A percentile compares a stretch with the other conserved stretches of the same genome.
Evolutionary conservation across 2,888 invertebrate genomes (phyloP).

Genomic region (Cantharis rustica): DNA sequence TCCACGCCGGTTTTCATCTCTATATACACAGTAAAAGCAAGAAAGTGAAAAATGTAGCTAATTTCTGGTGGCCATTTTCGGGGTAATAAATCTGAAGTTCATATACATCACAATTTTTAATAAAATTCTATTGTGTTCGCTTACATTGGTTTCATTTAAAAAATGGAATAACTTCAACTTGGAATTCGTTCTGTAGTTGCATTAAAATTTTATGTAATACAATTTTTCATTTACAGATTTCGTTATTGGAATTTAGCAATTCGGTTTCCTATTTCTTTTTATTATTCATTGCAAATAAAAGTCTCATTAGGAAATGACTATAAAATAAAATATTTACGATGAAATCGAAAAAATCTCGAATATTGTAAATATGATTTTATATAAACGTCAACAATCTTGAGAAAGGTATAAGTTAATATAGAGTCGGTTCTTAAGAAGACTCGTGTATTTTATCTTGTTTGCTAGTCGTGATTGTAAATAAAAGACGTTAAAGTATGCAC

Average conservation of each 20-base stretch:
- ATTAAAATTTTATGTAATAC: not conserved
- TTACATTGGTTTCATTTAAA: not conserved
- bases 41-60: slow-evolving; percentile 18
- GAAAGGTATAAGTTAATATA: slow-evolving; percentile 17
- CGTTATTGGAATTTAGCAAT: not conserved
- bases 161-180: not conserved
- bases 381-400: not conserved
- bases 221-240: not conserved
- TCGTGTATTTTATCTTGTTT: slow-evolving; percentile 26
- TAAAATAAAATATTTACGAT: slow-evolving; percentile 2
- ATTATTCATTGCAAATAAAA: not conserved
- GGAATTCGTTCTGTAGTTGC: not conserved
- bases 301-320: not conserved
- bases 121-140: slow-evolving; percentile 7
- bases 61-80: slow-evolving; percentile 16
- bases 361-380: not conserved
- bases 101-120: slow-evolving; percentile 16
- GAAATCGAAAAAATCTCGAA: not conserved
- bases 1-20: slow-evolving; percentile 8
- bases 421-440: slow-evolving; percentile 12
- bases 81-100: slow-evolving; percentile 15
- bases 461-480: slow-evolving; percentile 22
- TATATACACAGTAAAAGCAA: not conserved
- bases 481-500: slow-evolving; percentile 23
- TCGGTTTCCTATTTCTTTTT: not conserved